Evolutionary conservation across 2,888 invertebrate genomes (phyloP).

Genomic region (Anodontia alba): DNA sequence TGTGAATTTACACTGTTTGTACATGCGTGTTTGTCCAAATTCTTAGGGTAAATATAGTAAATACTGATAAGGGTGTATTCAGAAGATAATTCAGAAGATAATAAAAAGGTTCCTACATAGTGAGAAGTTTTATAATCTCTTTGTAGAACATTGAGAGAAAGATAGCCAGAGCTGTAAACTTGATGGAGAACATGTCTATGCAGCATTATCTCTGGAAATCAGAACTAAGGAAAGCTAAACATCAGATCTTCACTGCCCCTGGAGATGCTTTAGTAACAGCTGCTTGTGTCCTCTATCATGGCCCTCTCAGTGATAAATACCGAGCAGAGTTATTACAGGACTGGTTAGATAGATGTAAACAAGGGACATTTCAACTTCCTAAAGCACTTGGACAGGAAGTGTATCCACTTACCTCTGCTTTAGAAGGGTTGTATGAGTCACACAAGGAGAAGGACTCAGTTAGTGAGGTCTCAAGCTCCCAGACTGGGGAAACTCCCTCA

Average conservation of each 20-base stretch:
- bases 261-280: conserved; percentile 83
- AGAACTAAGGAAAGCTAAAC: conserved; percentile 77
- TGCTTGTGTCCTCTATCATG: conserved; percentile 82
- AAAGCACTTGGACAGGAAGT: conserved; percentile 60
- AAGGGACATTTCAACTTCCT: conserved; percentile 68
- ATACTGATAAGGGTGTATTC: too few species aligned
- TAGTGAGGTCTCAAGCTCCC: conserved; percentile 63
- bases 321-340: conserved; percentile 78
- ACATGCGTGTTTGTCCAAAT: too few species aligned
- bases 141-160: conserved; percentile 80
- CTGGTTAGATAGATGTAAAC: conserved; percentile 79
- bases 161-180: conserved; percentile 78
- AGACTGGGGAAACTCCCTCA: conserved; percentile 57
- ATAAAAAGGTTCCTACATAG: too few species aligned
- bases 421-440: conserved; percentile 61
- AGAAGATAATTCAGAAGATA: too few species aligned
- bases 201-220: conserved; percentile 82
- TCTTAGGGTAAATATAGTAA: too few species aligned
- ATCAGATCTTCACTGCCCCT: conserved; percentile 76
- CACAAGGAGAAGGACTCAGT: conserved; percentile 61
- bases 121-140: not conserved
- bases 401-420: conserved; percentile 52
- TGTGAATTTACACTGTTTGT: too few species aligned
- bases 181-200: conserved; percentile 83
- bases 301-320: conserved; percentile 80